Percentiles rank a stretch among this genome's conserved stretches.
Evolutionary conservation across 2,797 vertebrate species (phyloP).

Genomic region (Merluccius polli): DNA sequence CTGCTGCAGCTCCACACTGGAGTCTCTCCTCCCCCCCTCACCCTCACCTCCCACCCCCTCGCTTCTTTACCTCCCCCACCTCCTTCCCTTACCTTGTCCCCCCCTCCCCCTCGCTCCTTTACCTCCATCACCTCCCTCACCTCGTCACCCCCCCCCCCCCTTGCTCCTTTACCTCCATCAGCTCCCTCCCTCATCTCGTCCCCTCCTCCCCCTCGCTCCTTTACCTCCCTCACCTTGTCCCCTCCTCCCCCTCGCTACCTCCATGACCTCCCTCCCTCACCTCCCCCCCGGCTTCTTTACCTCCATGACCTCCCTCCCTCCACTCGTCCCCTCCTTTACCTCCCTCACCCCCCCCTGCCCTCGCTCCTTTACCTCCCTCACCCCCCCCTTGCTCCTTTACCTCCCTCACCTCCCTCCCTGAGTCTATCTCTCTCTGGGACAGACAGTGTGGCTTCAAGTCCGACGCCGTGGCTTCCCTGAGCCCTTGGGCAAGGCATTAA

Average conservation of each 20-base stretch:
- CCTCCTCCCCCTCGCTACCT: no score
- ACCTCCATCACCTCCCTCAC: background rate
- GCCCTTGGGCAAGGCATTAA: conserved; percentile 9
- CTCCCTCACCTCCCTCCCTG: background rate
- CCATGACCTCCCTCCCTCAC: background rate
- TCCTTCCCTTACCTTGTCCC: no score
- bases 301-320: background rate
- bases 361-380: no score
- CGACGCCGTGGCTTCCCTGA: conserved; percentile 29
- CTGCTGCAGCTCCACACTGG: background rate
- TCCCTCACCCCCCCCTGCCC: no score
- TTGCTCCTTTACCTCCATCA: no score
- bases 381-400: background rate
- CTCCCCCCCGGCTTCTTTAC: no score
- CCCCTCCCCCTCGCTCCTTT: background rate
- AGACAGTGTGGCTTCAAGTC: conserved; percentile 26
- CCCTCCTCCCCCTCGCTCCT: background rate
- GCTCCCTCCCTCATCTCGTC: no score
- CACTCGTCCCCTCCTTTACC: no score
- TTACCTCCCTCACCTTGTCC: background rate
- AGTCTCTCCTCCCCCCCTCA: background rate
- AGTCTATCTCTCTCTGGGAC: background rate
- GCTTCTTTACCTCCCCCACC: background rate
- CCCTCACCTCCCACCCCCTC: no score
- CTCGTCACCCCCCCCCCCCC: no score